Conservation (phyloP, 2,797 vertebrate species). For the Craterocephalus amniculus region DNA sequence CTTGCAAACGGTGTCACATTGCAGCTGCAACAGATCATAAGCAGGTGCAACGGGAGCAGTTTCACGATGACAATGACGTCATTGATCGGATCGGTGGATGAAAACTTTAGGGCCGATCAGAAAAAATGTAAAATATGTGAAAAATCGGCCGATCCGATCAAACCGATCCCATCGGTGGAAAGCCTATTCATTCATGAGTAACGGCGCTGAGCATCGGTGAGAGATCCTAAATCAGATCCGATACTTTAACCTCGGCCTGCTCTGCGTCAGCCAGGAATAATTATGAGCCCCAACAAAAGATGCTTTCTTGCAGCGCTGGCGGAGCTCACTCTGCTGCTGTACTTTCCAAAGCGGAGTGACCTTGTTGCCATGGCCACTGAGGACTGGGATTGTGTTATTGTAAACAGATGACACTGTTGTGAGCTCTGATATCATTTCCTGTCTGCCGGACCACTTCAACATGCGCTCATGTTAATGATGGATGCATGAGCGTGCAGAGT, state of each 20-base stretch:
- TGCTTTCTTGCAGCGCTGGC: constrained; percentile 42
- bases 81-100: too few species aligned
- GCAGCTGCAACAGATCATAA: too few species aligned
- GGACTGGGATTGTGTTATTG: constrained; percentile 37
- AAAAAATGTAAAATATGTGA: too few species aligned
- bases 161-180: too few species aligned
- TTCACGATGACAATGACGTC: too few species aligned
- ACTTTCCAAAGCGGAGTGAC: constrained; percentile 44
- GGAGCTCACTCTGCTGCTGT: constrained; percentile 22
- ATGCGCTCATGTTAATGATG: neutral
- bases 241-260: constrained; percentile 5
- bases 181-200: constrained; percentile 5
- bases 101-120: too few species aligned
- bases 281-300: constrained; percentile 57
- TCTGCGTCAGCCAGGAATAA: constrained; percentile 43
- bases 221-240: constrained; percentile 19
- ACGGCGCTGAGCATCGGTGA: neutral
- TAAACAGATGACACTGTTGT: constrained; percentile 46
- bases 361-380: constrained; percentile 61
- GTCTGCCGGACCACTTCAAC: constrained; percentile 17
- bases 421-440: constrained; percentile 41
- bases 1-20: too few species aligned
- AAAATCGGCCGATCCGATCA: too few species aligned
- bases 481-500: neutral
- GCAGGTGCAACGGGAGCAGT: too few species aligned